Percentiles rank a stretch among this genome's conserved stretches.
These are phyloP conservation scores for Lutraria lutraria DNA, from an alignment of 2,888 invertebrate genomes.

Conservation along the genomic window DNA sequence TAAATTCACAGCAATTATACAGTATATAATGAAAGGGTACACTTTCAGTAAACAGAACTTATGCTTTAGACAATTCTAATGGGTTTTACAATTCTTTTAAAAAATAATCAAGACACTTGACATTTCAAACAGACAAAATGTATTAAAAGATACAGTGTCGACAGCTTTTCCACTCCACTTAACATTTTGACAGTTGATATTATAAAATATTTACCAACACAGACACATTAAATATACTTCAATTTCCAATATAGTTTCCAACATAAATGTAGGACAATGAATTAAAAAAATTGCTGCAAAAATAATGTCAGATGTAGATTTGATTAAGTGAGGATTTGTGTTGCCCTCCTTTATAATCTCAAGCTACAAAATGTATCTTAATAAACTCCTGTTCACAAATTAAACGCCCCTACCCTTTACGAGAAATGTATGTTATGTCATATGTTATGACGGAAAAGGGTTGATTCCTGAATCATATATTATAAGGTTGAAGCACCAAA, in stretches of 20 bases:
- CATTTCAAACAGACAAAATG: not conserved
- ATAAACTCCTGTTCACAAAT: too few relatives aligned
- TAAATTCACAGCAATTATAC: not conserved
- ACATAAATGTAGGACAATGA: not conserved
- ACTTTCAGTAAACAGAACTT: not conserved
- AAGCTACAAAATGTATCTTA: too few relatives aligned
- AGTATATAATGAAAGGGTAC: not conserved
- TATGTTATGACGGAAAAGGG: too few relatives aligned
- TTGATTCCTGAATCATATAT: too few relatives aligned
- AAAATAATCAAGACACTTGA: not conserved
- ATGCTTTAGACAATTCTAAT: not conserved
- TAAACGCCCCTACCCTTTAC: too few relatives aligned
- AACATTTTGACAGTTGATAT: slow-evolving; percentile 2
- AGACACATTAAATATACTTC: not conserved
- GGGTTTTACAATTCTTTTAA: not conserved
- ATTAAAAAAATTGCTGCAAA: not conserved
- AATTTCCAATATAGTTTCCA: not conserved
- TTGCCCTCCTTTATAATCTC: too few relatives aligned
- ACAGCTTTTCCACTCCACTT: slow-evolving; percentile 4
- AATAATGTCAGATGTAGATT: not conserved
- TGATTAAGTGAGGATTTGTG: not conserved
- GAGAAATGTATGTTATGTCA: too few relatives aligned
- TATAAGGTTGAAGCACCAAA: too few relatives aligned
- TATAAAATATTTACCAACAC: not conserved
- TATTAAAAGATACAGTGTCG: not conserved